phyloP scores from a whole-genome alignment of 1,140 invertebrate species.

The Drosophila persimilis region DNA sequence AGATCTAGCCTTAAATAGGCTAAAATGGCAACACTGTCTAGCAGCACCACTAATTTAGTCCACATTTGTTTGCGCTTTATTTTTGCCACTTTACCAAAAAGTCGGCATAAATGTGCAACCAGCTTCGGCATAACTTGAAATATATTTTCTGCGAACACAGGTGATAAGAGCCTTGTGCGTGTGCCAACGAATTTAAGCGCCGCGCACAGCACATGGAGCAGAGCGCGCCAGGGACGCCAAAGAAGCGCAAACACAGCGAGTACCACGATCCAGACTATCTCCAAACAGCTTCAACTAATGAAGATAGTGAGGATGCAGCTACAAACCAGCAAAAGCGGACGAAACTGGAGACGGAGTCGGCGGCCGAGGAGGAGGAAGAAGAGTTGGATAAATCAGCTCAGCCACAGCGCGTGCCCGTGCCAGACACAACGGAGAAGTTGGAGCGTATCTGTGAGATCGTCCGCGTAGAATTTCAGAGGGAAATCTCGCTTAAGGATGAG shows the following conservation, averaged over 20 bases:
- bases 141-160: constrained; percentile 36
- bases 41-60: constrained; percentile 29
- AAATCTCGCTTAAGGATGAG: constrained; percentile 84
- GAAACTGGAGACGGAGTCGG: constrained; percentile 7
- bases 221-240: constrained; percentile 50
- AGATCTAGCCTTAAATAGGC: no score
- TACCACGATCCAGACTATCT: constrained; percentile 79
- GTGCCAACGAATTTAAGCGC: constrained; percentile 22
- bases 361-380: background rate
- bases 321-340: constrained; percentile 21
- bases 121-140: constrained; percentile 27
- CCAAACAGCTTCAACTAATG: constrained; percentile 1
- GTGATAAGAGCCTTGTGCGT: constrained; percentile 49
- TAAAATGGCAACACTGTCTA: no score
- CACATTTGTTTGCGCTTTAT: constrained; percentile 50
- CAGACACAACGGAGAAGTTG: constrained; percentile 4
- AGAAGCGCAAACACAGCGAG: constrained; percentile 75
- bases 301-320: background rate
- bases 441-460: constrained; percentile 50
- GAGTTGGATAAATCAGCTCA: no score
- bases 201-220: constrained; percentile 67
- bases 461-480: constrained; percentile 84
- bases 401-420: background rate
- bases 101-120: constrained; percentile 59
- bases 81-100: constrained; percentile 43